These are phyloP conservation scores for Fregetta grallaria DNA, from an alignment of 2,113 vertebrate species.

Conservation along the genomic window DNA sequence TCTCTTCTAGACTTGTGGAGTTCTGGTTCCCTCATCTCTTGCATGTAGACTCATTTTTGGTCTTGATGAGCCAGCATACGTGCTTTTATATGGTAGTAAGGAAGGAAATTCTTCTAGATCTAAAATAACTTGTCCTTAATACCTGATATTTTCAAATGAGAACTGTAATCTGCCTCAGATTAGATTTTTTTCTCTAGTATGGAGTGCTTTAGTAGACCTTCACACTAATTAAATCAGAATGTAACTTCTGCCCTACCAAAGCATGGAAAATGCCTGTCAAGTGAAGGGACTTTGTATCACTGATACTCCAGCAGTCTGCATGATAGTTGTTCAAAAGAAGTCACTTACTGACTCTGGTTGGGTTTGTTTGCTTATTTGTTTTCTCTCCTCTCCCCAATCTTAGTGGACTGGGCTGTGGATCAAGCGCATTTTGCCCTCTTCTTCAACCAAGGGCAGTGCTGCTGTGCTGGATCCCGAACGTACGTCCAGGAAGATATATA, in stretches of 20 bases:
- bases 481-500: slow-evolving; percentile 93
- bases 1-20: not conserved
- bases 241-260: not conserved
- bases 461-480: slow-evolving; percentile 90
- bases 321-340: not conserved
- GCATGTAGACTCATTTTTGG: not conserved
- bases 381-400: not conserved
- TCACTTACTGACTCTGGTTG: not conserved
- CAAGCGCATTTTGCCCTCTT: slow-evolving; percentile 93
- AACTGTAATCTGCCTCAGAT: not conserved
- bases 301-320: not conserved
- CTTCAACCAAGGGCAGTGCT: slow-evolving; percentile 99
- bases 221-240: not conserved
- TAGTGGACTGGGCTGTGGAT: slow-evolving; percentile 94
- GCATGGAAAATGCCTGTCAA: not conserved
- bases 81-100: not conserved
- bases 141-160: not conserved
- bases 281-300: not conserved
- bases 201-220: not conserved
- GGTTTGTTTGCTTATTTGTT: not conserved
- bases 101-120: not conserved
- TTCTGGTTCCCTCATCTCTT: not conserved
- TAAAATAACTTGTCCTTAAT: not conserved
- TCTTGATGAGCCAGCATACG: not conserved
- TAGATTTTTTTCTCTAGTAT: not conserved